Evolutionary conservation across 2,113 vertebrate genomes (phyloP), one percentile per base, ranked within the genome.

Genomic region (Hirundichthys speculiger): DNA sequence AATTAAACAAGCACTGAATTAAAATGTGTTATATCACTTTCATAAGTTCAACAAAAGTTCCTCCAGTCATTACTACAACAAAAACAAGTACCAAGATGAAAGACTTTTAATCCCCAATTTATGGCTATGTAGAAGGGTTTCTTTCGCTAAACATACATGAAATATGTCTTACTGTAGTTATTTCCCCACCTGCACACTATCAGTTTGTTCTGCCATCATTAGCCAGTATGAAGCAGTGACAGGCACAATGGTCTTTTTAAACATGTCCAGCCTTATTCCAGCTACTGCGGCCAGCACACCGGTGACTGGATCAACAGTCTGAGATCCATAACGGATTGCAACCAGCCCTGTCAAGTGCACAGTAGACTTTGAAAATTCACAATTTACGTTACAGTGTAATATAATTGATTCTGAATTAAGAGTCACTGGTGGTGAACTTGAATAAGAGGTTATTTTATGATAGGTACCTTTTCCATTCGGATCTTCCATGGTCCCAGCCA

Each of bases 401-500:
- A 34, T 34, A 9, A 34, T 34, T 34, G 27, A 34, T 34, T 2
- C 7, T 34, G 30, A 34, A 34, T 34, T 6, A 41, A 13, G 5
- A 20, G 13, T 21, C 8, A 27, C 7, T 19, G 19, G 7, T 11
- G 34, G 16, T 51, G 20, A 42, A 52, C 5, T 19, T 43, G 2
- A 45, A 3, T 38, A 45, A n/a, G 12, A 10, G 11, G 3, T 18
- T 51, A 10, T 50, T 56, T 46, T 55, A 12, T 40, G 13, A 55
- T 8, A 5, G n/a, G 4, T 70, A 96, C 95, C 96, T 94, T 93
- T 94, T 48, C 95, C 93, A 0, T 88, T 75, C 0, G 92, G 80
- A 14, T 96, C 95, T 70, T 97, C 94, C 94, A 95, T 94, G 3
- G 95, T 96, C 53, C 95, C 96, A 24, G 94, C 93, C 2, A 97